These are phyloP conservation scores for Pipistrellus pygmaeus DNA, from an alignment of 2,797 vertebrate genomes.

Conservation along the genomic window DNA sequence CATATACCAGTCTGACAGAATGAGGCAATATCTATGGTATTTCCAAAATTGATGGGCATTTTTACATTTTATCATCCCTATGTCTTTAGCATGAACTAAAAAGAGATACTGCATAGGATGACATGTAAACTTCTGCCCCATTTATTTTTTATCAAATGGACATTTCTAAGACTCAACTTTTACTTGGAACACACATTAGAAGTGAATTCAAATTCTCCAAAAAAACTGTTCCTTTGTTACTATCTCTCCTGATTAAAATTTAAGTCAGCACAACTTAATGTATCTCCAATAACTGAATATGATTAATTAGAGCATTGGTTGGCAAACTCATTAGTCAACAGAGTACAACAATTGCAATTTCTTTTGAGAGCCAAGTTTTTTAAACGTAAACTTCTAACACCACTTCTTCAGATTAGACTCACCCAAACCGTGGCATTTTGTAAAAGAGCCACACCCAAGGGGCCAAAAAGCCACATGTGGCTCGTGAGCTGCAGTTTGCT, in stretches of 20 bases:
- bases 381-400: too few species aligned
- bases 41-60: conserved; percentile 36
- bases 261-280: not conserved
- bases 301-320: not conserved
- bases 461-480: too few species aligned
- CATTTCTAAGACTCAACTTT: conserved; percentile 44
- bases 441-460: too few species aligned
- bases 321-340: too few species aligned
- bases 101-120: not conserved
- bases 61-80: not conserved
- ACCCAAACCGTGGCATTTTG: too few species aligned
- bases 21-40: not conserved
- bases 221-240: not conserved
- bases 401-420: too few species aligned
- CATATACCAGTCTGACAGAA: conserved; percentile 23
- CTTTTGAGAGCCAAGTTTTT: too few species aligned
- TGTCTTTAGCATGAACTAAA: conserved; percentile 37
- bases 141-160: conserved; percentile 34
- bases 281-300: not conserved
- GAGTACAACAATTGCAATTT: too few species aligned
- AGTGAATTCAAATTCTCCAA: conserved; percentile 19
- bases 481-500: too few species aligned
- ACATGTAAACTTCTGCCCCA: conserved; percentile 20
- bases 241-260: conserved; percentile 50
- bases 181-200: conserved; percentile 35